Evolutionary conservation across 2,888 invertebrate species (phyloP), one percentile per base, ranked within the genome.

Genomic region (Drosophila mayaguana): DNA sequence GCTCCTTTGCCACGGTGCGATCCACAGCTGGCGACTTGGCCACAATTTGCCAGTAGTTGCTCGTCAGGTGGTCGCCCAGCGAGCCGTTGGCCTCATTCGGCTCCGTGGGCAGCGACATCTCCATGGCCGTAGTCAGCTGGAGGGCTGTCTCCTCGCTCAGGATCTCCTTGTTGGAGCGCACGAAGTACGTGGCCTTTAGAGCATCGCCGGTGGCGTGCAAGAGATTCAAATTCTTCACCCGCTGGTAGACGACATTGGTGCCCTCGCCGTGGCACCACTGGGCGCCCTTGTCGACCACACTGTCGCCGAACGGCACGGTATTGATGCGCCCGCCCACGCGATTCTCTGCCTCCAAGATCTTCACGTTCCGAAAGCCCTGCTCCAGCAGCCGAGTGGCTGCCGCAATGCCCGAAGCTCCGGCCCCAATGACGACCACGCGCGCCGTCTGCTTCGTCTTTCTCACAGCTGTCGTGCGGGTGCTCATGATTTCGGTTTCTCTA

Each of bases 221-320:
- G 3, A 92, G 32, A 64, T 89, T 63, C 18, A 89, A 59, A 3
- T 90, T 75, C 67, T 89, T 75, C 4, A 94, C 95, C 59, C 95
- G 88, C 55, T 95, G 93, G 81, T 93, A 95, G 0, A 95, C 94
- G 45, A 94, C 88, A 91, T 96, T 95, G 55, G 93, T 94, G 87
- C 94, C 93, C 89, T 96, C 95, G 0, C 96, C 92, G 25, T 92
- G 92, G 42, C 92, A 95, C 96, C 96, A 97, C 78, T 97, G 96
- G 56, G 96, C 97, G 0, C 97, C 97, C 63, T 96, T 90, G 89
- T 97, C 97, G 7, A 96, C 93, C 11, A 94, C 92, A 72, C 93
- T 94, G 3, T 94, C 94, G 0, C 93, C 95, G 75, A 94, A 94
- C 0, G 93, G 92, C 0, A 94, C 92, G 0, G 94, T 94, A 53